Conservation (phyloP, 2,888 invertebrate genomes). For the Caprella mutica region DNA sequence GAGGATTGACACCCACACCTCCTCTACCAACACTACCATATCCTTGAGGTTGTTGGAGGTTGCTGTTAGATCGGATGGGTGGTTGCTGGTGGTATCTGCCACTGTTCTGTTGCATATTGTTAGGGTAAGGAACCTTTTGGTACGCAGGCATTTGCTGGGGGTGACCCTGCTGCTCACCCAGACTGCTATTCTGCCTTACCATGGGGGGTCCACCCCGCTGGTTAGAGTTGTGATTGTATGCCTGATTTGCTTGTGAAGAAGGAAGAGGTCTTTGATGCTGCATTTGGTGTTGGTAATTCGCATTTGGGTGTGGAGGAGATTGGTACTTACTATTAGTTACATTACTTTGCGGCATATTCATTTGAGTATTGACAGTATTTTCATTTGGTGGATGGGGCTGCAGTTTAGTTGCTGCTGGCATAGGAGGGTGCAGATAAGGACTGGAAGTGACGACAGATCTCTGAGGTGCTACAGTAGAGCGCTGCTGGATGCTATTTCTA, state of each 20-base stretch:
- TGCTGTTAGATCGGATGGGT: background rate
- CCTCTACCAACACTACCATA: conserved; percentile 29
- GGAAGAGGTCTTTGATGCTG: background rate
- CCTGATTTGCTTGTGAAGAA: background rate
- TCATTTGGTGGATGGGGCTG: too few species aligned
- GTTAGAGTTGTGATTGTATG: background rate
- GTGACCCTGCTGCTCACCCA: conserved; percentile 12
- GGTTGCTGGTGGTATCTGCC: background rate
- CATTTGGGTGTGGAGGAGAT: background rate
- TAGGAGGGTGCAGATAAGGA: background rate
- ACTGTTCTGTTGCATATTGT: background rate
- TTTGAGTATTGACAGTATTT: background rate
- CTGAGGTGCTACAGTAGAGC: conserved; percentile 7
- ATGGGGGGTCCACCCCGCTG: conserved; percentile 18
- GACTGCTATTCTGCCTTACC: conserved; percentile 31
- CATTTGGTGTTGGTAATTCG: conserved; percentile 5
- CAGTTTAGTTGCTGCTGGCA: background rate
- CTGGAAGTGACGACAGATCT: background rate
- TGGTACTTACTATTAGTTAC: background rate
- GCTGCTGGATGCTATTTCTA: conserved; percentile 13
- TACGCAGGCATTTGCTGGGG: conserved; percentile 24
- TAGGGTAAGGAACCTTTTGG: conserved; percentile 27
- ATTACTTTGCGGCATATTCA: conserved; percentile 3
- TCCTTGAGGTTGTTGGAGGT: conserved; percentile 11
- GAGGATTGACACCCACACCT: conserved; percentile 18